A percentile compares a stretch with the other conserved stretches of the same genome.
phyloP scores from a whole-genome alignment of 1,140 invertebrate species.

The Drosophila repleta region DNA sequence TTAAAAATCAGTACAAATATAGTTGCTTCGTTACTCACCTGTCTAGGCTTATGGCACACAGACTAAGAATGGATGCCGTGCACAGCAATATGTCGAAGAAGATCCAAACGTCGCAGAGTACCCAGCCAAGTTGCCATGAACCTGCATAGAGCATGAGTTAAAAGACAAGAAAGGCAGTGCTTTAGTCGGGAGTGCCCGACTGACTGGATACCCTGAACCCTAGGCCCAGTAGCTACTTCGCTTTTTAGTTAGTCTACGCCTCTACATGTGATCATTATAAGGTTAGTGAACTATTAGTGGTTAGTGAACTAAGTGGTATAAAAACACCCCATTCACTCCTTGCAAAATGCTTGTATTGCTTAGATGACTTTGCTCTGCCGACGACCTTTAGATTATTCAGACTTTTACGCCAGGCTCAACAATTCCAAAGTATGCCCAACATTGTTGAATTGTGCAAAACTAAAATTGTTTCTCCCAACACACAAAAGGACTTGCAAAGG shows the following conservation, averaged over 20 bases:
- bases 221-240: no score
- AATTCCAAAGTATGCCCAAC: slow-evolving; percentile 5
- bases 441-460: background rate
- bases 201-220: no score
- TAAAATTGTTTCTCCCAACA: slow-evolving; percentile 4
- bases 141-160: slow-evolving; percentile 84
- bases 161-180: background rate
- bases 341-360: no score
- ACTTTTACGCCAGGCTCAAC: background rate
- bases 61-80: slow-evolving; percentile 92
- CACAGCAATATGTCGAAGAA: slow-evolving; percentile 96
- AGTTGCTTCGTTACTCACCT: slow-evolving; percentile 79
- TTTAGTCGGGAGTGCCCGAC: no score
- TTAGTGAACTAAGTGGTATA: no score
- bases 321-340: no score
- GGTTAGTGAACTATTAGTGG: no score
- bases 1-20: background rate
- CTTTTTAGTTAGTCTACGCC: no score
- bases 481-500: slow-evolving; percentile 2
- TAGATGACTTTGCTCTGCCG: no score
- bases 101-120: slow-evolving; percentile 95
- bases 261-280: no score
- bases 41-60: slow-evolving; percentile 94
- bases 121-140: slow-evolving; percentile 90
- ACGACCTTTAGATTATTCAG: background rate